These are phyloP conservation scores for Leptosomus discolor DNA, from an alignment of 2,113 vertebrate species.

Conservation along the genomic window DNA sequence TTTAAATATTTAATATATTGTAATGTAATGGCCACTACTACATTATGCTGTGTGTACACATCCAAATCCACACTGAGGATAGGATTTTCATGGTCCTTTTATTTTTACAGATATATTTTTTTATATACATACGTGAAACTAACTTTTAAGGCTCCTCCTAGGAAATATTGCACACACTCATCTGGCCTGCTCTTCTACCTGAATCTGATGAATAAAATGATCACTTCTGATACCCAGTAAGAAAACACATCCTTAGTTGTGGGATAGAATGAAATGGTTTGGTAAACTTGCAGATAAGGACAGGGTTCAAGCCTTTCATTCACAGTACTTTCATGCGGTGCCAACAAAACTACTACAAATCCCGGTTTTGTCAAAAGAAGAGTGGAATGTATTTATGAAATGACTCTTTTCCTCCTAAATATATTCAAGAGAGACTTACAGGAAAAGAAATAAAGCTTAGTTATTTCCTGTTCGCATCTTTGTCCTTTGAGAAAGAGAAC, in stretches of 20 bases:
- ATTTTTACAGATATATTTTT: neutral
- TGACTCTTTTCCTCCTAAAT: constrained; percentile 9
- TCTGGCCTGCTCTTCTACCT: neutral
- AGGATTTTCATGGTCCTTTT: neutral
- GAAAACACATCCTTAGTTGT: neutral
- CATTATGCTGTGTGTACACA: rapidly evolving
- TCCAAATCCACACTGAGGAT: rapidly evolving
- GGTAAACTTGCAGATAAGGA: neutral
- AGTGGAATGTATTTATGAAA: neutral
- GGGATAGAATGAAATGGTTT: neutral
- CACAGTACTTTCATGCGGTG: neutral
- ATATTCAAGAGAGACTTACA: constrained; percentile 22
- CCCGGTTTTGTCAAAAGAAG: neutral
- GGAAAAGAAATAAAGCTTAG: constrained; percentile 32
- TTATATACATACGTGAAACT: neutral
- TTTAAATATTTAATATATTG: neutral
- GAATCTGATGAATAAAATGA: neutral
- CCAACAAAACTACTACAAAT: neutral
- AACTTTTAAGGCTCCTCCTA: neutral
- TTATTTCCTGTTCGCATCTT: constrained; percentile 34
- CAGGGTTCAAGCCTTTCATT: neutral
- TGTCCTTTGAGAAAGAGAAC: constrained; percentile 4
- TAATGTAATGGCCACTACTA: neutral
- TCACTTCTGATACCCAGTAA: neutral
- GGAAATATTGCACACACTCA: rapidly evolving